A percentile compares a stretch with the other conserved stretches of the same genome.
These are phyloP conservation scores for Macaca mulatta DNA, from an alignment of 2,113 vertebrate species.

Conservation along the genomic window DNA sequence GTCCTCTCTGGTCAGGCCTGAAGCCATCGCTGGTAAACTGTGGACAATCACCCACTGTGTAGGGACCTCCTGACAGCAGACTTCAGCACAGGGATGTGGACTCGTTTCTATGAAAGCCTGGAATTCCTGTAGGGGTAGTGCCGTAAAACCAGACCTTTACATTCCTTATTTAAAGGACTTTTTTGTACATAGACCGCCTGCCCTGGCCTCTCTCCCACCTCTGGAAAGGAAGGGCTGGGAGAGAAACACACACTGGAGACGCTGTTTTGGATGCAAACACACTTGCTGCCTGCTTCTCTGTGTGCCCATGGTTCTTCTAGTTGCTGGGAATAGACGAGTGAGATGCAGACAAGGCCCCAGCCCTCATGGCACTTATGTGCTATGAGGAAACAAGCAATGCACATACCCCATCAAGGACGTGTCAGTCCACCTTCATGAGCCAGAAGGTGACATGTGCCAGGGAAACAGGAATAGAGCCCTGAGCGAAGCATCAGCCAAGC, in stretches of 20 bases:
- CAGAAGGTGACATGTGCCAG: accelerated
- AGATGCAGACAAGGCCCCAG: accelerated
- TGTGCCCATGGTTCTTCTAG: neutral
- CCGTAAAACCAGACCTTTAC: neutral
- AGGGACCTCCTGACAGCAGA: neutral
- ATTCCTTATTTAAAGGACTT: neutral
- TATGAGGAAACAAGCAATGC: accelerated
- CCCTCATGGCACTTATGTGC: accelerated
- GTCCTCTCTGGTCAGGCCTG: neutral
- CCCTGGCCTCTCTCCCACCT: too few species aligned
- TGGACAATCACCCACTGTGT: neutral
- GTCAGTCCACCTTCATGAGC: accelerated
- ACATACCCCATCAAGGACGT: accelerated
- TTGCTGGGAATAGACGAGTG: accelerated
- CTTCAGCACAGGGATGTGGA: accelerated
- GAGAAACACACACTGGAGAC: accelerated
- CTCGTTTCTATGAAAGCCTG: accelerated
- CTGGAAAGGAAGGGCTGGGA: neutral
- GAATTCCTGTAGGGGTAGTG: too few species aligned
- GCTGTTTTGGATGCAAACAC: neutral
- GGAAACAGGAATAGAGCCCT: neutral
- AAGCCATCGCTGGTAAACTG: neutral
- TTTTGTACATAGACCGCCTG: accelerated
- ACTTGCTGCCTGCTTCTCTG: accelerated
- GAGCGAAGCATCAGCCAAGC: accelerated